Percentiles rank a stretch among this genome's conserved stretches.
These are phyloP conservation scores for Dryocosmus kuriphilus DNA, from an alignment of 2,888 invertebrate species.

Conservation along the genomic window DNA sequence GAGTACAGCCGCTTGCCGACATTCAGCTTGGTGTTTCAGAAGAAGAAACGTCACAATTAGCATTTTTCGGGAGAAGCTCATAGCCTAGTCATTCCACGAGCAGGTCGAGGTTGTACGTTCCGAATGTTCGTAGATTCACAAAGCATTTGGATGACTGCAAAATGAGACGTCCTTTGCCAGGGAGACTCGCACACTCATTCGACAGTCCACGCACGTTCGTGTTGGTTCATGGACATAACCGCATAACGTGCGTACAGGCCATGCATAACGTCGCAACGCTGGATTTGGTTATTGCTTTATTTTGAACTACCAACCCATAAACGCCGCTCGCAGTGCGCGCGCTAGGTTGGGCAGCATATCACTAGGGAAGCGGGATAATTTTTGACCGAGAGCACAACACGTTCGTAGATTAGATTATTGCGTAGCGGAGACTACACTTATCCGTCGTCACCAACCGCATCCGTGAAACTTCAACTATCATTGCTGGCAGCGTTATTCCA, in stretches of 20 bases:
- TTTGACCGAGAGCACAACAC: background rate
- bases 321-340: slow-evolving; percentile 52
- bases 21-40: background rate
- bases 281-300: slow-evolving; percentile 61
- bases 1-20: no score
- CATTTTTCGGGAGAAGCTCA: background rate
- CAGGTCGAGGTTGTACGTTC: background rate
- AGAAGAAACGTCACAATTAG: background rate
- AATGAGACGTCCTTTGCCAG: background rate
- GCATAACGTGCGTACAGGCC: slow-evolving; percentile 46
- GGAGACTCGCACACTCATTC: background rate
- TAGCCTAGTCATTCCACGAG: background rate
- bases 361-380: background rate
- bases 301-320: slow-evolving; percentile 61
- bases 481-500: background rate
- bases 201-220: background rate
- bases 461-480: slow-evolving; percentile 1
- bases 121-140: background rate
- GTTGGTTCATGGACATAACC: slow-evolving; percentile 7
- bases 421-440: background rate
- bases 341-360: slow-evolving; percentile 39
- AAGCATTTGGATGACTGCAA: slow-evolving; percentile 3
- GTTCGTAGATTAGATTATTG: background rate
- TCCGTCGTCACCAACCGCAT: slow-evolving; percentile 11
- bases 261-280: slow-evolving; percentile 50